Evolutionary conservation across 2,888 invertebrate genomes (phyloP).

Genomic region (Chaitophorus viminalis): DNA sequence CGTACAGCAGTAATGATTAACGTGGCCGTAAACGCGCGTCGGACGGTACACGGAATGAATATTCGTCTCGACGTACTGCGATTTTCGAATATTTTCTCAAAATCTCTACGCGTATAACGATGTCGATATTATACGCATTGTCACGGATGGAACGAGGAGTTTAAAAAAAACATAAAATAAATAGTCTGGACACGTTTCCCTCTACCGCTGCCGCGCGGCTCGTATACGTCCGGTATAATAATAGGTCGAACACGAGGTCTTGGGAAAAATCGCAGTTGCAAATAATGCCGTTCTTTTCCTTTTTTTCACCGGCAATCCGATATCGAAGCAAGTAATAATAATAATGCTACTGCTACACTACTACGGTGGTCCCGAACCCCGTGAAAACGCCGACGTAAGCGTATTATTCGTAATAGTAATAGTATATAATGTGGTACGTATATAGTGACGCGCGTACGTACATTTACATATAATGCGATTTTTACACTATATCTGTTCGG

Average conservation of each 20-base stretch:
- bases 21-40: neutral
- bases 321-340: neutral
- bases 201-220: no score
- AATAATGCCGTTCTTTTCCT: neutral
- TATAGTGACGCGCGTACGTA: no score
- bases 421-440: no score
- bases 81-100: neutral
- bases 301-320: neutral
- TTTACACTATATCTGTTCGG: no score
- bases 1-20: neutral
- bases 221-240: neutral
- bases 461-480: no score
- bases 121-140: neutral
- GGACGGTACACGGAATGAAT: neutral
- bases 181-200: conserved; percentile 18
- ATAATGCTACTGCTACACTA: no score
- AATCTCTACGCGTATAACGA: conserved; percentile 21
- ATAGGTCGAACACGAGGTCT: neutral
- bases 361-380: neutral
- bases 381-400: neutral
- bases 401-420: neutral
- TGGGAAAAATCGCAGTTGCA: neutral
- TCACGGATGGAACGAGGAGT: neutral
- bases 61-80: neutral
- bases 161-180: no score